These are phyloP conservation scores for Chionodraco myersi DNA, from an alignment of 2,113 vertebrate species.

Conservation along the genomic window DNA sequence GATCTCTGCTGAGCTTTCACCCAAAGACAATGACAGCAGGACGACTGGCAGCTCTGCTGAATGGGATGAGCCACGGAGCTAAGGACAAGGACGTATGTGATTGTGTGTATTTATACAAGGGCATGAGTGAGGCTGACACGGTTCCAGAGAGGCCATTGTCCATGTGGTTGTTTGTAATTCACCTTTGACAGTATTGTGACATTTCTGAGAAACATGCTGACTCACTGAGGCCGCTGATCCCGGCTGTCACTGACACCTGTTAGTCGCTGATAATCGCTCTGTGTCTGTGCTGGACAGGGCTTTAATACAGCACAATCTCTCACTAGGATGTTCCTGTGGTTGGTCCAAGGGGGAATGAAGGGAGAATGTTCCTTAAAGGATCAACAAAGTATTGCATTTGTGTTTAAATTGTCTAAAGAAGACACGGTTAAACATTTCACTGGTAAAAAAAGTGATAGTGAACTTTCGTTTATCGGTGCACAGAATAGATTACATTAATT, in stretches of 20 bases:
- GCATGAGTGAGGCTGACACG: conserved; percentile 15
- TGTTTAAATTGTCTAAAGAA: not conserved
- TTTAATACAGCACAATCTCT: conserved; percentile 10
- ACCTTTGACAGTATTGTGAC: conserved; percentile 56
- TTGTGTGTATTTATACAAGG: conserved; percentile 14
- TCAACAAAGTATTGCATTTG: not conserved
- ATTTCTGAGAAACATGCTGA: conserved; percentile 65
- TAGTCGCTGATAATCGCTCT: conserved; percentile 36
- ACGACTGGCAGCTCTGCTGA: conserved; percentile 31
- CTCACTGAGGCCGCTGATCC: conserved; percentile 40
- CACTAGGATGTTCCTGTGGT: not conserved
- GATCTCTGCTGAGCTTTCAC: conserved; percentile 33
- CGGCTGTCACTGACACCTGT: conserved; percentile 36
- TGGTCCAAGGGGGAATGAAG: not conserved
- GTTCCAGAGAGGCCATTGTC: conserved; percentile 67
- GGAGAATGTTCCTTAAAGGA: not conserved
- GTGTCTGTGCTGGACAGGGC: conserved; percentile 6
- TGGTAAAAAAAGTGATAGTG: not conserved
- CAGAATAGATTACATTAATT: not conserved
- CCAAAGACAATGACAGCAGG: conserved; percentile 44
- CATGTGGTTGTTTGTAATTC: conserved; percentile 39
- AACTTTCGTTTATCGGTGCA: not conserved
- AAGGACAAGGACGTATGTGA: conserved; percentile 28
- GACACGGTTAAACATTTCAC: not conserved
- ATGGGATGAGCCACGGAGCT: conserved; percentile 42